phyloP scores from a whole-genome alignment of 1,140 invertebrate genomes.

The Pseudomyrmex pallidus region DNA sequence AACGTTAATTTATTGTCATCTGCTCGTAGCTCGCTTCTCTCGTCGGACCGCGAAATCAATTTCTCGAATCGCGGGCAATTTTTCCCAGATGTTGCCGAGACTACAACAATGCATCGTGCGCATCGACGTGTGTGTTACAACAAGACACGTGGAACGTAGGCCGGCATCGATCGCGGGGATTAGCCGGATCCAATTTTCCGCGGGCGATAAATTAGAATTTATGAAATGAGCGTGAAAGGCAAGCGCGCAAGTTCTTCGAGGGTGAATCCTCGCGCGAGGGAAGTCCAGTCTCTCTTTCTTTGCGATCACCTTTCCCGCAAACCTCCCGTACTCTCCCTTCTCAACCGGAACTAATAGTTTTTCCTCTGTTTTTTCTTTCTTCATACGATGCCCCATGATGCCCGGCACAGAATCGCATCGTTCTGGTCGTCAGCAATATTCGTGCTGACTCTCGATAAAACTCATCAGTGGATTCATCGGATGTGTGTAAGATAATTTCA shows the following conservation, averaged over 20 bases:
- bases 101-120: slow-evolving; percentile 51
- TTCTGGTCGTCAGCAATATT: slow-evolving; percentile 75
- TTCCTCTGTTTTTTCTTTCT: slow-evolving; percentile 68
- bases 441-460: slow-evolving; percentile 52
- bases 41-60: slow-evolving; percentile 43
- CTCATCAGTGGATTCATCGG: slow-evolving; percentile 22
- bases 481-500: slow-evolving; percentile 24
- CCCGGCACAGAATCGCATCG: slow-evolving; percentile 69
- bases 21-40: neutral
- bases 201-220: slow-evolving; percentile 77
- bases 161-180: slow-evolving; percentile 70
- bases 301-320: slow-evolving; percentile 56
- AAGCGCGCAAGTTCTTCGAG: slow-evolving; percentile 64
- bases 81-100: slow-evolving; percentile 43
- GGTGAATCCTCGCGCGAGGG: slow-evolving; percentile 67
- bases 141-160: slow-evolving; percentile 60
- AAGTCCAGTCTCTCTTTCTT: slow-evolving; percentile 52
- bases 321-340: slow-evolving; percentile 53
- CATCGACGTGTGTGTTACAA: slow-evolving; percentile 55
- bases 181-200: slow-evolving; percentile 76
- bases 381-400: slow-evolving; percentile 66
- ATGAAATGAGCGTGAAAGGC: slow-evolving; percentile 75
- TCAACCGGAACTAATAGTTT: slow-evolving; percentile 80
- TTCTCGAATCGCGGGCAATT: neutral
- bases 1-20: neutral